These are phyloP conservation scores for Trileptium ribeirensis DNA, from an alignment of 2,888 invertebrate genomes.

Conservation along the genomic window DNA sequence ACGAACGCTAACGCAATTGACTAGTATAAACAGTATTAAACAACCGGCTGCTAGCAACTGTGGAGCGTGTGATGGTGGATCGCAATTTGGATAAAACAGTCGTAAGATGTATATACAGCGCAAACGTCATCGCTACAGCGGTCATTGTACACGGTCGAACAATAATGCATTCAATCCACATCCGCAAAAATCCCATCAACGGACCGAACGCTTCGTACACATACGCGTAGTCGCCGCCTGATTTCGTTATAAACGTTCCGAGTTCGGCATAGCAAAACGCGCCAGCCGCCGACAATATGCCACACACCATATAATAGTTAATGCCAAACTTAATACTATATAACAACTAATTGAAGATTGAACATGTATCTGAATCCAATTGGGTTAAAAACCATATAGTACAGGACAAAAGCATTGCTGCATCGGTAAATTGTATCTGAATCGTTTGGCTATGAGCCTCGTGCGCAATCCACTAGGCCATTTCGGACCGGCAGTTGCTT, in stretches of 20 bases:
- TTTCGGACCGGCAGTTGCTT: too few species aligned
- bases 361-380: too few species aligned
- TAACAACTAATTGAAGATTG: too few species aligned
- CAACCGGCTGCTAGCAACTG: slow-evolving; percentile 82
- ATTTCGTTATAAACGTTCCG: slow-evolving; percentile 79
- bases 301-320: too few species aligned
- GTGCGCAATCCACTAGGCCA: too few species aligned
- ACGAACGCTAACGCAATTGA: slow-evolving; percentile 94
- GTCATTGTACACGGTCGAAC: slow-evolving; percentile 82
- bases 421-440: too few species aligned
- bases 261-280: slow-evolving; percentile 97
- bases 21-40: slow-evolving; percentile 84
- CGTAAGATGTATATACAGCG: slow-evolving; percentile 89
- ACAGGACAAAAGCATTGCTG: too few species aligned
- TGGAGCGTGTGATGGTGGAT: slow-evolving; percentile 77
- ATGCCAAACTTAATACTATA: too few species aligned
- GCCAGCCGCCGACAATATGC: slow-evolving; percentile 89
- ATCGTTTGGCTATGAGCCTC: too few species aligned
- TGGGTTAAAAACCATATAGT: too few species aligned
- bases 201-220: slow-evolving; percentile 98
- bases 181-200: slow-evolving; percentile 84
- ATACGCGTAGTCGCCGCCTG: slow-evolving; percentile 96
- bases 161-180: slow-evolving; percentile 97
- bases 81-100: slow-evolving; percentile 87
- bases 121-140: slow-evolving; percentile 93